Evolutionary conservation across 2,888 invertebrate genomes (phyloP), one percentile per base, ranked within the genome.

Genomic region (Tetheella fluctuosa): DNA sequence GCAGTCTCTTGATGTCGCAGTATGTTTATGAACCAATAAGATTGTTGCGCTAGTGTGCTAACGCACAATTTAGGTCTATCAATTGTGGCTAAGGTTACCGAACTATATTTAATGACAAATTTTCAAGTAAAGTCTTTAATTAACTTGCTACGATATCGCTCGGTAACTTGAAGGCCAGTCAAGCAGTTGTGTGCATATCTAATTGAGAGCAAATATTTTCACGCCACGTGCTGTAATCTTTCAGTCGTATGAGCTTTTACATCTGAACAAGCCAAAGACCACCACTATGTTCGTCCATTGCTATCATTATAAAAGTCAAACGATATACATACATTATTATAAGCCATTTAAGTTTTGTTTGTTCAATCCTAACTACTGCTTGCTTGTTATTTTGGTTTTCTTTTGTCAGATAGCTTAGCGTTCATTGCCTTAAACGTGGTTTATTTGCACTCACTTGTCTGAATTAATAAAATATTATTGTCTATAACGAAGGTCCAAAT

Each of bases 1-100:
- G 90, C 95, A 95, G 94, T 94, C 94, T 81, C 88, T 89, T 79
- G 91, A 93, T 84, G 91, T 92, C 91, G 89, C 92, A 91, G 93
- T 93, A 93, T 89, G 93, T 93, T 86, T 81, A 84, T 86, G 84
- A 89, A 88, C 86, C 84, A 89, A 89, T 91, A 83, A 86, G 86
- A 91, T 88, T 88, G 84, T 89, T 89, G 87, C 86, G 92, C 92
- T 93, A 92, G 92, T 89, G 91, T 91, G 91, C 90, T 89, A 87
- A 89, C 86, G 92, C 91, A 91, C 91, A 87, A 81, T 78, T 34
- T 87, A 88, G 85, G 84, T 82, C 80, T 80, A 73, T 77, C 74
- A 80, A 72, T 13, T 34, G 77, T 76, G 86, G 83, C 84, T 77
- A 77, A 80, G 86, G 86, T 86, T 91, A 86, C 87, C 88, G 88